Percentiles rank a stretch among this genome's conserved stretches.
Conservation (phyloP, 1,140 invertebrate genomes). For the Muscidifurax raptorellus region DNA sequence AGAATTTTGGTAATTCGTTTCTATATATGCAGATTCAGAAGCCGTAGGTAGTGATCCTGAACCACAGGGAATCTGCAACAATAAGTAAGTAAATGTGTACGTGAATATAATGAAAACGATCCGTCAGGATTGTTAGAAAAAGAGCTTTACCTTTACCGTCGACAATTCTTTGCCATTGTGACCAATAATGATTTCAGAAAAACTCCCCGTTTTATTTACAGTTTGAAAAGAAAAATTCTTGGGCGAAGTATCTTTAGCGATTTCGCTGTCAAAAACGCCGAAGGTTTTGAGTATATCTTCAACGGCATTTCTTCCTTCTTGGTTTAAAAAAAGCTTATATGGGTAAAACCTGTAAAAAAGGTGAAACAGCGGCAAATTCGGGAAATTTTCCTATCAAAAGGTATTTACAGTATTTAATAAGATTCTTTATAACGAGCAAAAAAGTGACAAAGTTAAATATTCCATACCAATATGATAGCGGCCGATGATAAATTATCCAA, state of each 20-base stretch:
- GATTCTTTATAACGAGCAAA: background rate
- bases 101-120: too few relatives aligned
- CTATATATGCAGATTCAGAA: conserved; percentile 75
- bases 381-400: conserved; percentile 81
- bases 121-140: too few relatives aligned
- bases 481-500: conserved; percentile 85
- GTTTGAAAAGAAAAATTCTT: conserved; percentile 24
- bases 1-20: conserved; percentile 87
- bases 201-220: conserved; percentile 64
- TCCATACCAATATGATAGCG: conserved; percentile 84
- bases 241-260: background rate
- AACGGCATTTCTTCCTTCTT: conserved; percentile 83
- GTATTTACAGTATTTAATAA: conserved; percentile 22
- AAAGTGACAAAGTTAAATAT: background rate
- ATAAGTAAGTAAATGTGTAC: conserved; percentile 33
- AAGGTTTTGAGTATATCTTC: conserved; percentile 81
- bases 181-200: conserved; percentile 62
- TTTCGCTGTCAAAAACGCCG: conserved; percentile 69
- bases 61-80: conserved; percentile 68
- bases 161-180: conserved; percentile 63
- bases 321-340: conserved; percentile 84
- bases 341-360: conserved; percentile 89
- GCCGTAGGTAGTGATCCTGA: conserved; percentile 45
- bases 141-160: conserved; percentile 9
- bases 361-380: conserved; percentile 80